Evolutionary conservation across 1,140 invertebrate genomes (phyloP).

Genomic region (Drosophila asahinai): DNA sequence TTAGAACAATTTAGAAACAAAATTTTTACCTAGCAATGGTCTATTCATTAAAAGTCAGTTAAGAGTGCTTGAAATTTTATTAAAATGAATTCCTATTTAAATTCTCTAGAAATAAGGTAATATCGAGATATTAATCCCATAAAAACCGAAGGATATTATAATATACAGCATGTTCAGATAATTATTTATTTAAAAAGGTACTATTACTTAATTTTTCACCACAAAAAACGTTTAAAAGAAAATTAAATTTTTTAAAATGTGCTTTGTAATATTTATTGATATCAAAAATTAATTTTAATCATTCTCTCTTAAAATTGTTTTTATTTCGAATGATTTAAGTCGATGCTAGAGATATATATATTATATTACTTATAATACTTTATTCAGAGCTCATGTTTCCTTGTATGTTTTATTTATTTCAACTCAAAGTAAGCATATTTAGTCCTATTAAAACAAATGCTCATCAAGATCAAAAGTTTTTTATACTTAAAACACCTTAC

Average conservation of each 20-base stretch:
- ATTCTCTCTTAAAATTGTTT: background rate
- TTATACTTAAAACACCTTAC: background rate
- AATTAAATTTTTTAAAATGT: background rate
- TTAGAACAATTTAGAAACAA: background rate
- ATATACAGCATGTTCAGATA: background rate
- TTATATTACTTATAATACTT: too few relatives aligned
- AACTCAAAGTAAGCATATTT: background rate
- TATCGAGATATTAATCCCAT: background rate
- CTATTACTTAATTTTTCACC: too few relatives aligned
- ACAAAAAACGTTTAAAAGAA: too few relatives aligned
- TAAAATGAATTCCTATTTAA: background rate
- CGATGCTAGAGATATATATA: too few relatives aligned
- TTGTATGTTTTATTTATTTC: background rate
- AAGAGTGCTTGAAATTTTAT: background rate
- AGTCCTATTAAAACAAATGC: rapidly evolving
- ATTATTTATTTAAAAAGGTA: background rate
- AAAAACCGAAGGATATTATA: background rate
- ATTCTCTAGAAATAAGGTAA: too few relatives aligned
- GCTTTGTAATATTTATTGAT: background rate
- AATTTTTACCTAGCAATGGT: too few relatives aligned
- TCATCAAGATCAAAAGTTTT: too few relatives aligned
- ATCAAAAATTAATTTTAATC: too few relatives aligned
- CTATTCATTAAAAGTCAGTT: too few relatives aligned
- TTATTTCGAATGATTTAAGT: background rate
- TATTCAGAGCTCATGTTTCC: too few relatives aligned